phyloP scores from a whole-genome alignment of 2,113 vertebrate genomes.

The Triplophysa dalaica region DNA sequence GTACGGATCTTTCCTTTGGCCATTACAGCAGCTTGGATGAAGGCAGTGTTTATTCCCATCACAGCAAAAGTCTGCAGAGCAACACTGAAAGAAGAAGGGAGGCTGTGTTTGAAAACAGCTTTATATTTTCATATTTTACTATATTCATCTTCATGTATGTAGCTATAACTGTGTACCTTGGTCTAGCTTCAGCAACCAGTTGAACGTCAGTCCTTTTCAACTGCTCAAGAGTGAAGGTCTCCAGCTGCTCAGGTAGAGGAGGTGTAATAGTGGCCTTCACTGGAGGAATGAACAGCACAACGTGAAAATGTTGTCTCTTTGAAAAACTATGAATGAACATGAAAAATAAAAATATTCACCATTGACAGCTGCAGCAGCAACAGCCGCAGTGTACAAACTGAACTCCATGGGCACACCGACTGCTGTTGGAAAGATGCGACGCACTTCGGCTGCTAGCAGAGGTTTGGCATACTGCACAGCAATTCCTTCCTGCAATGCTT shows the following conservation, averaged over 20 bases:
- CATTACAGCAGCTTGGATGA: constrained; percentile 75
- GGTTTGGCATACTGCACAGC: constrained; percentile 67
- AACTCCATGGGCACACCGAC: constrained; percentile 79
- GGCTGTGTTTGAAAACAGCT: background rate
- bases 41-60: constrained; percentile 79
- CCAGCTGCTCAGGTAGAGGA: constrained; percentile 62
- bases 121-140: background rate
- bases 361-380: constrained; percentile 59
- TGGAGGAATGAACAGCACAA: constrained; percentile 35
- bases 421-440: constrained; percentile 72
- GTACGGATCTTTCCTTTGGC: constrained; percentile 65
- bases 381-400: constrained; percentile 66
- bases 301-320: background rate
- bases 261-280: constrained; percentile 62
- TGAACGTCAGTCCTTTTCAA: constrained; percentile 64
- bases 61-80: constrained; percentile 69
- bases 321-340: background rate
- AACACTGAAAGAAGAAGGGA: constrained; percentile 63
- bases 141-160: background rate
- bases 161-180: constrained; percentile 61
- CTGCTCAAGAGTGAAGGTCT: constrained; percentile 57
- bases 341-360: constrained; percentile 59
- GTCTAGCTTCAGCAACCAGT: constrained; percentile 65
- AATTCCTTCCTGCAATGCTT: constrained; percentile 61
- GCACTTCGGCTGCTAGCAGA: constrained; percentile 69